These are phyloP conservation scores for Emydocephalus ijimae DNA, from an alignment of 2,113 vertebrate genomes.

Conservation along the genomic window DNA sequence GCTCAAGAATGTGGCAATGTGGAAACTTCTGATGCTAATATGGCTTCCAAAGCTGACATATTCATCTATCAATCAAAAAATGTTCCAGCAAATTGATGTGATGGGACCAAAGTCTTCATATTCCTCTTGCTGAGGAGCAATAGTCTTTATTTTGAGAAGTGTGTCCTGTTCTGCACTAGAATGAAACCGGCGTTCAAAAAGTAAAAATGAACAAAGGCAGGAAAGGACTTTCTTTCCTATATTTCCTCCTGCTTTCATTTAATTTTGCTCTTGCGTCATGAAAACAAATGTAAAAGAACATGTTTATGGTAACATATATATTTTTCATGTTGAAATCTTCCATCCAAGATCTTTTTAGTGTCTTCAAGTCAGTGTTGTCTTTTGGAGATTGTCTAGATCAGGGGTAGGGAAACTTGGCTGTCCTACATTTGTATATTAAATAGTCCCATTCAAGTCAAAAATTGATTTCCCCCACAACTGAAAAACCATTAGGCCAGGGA, in stretches of 20 bases:
- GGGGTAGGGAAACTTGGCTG: too few species aligned
- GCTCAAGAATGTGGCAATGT: too few species aligned
- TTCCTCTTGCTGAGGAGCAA: not conserved
- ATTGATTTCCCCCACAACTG: too few species aligned
- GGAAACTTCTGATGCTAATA: too few species aligned
- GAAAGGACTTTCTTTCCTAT: not conserved
- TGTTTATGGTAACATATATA: not conserved
- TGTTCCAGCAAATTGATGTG: not conserved
- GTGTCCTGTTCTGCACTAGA: not conserved
- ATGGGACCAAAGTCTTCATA: not conserved
- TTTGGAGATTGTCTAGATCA: not conserved
- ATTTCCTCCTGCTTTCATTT: not conserved
- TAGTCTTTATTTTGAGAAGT: not conserved
- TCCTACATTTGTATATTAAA: too few species aligned
- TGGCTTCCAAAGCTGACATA: not conserved
- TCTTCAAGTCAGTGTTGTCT: not conserved
- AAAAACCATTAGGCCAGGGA: too few species aligned
- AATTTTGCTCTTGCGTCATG: not conserved
- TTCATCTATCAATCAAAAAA: not conserved
- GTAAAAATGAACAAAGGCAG: not conserved
- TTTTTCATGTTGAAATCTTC: not conserved
- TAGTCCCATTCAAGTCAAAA: too few species aligned
- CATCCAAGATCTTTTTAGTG: not conserved
- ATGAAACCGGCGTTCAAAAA: not conserved
- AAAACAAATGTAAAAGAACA: not conserved